These are phyloP conservation scores for Yasuhikotakia modesta DNA, from an alignment of 2,797 vertebrate species.

Conservation along the genomic window DNA sequence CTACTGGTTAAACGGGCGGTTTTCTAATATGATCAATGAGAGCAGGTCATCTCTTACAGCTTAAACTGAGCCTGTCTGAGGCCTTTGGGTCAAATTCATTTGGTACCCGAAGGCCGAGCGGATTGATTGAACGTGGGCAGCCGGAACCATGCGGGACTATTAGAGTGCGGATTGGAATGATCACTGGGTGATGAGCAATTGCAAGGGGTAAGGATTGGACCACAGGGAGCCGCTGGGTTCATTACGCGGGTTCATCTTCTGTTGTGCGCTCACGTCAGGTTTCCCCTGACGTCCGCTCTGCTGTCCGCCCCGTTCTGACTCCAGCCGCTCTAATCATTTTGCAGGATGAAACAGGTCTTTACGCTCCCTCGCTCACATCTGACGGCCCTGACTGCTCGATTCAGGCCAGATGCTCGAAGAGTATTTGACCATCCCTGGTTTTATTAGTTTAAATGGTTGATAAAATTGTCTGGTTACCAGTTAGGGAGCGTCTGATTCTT, in stretches of 20 bases:
- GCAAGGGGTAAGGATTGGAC: constrained; percentile 59
- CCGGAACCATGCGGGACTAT: constrained; percentile 63
- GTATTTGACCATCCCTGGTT: constrained; percentile 5
- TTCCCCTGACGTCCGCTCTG: constrained; percentile 55
- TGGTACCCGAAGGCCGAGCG: constrained; percentile 51
- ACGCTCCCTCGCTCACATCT: constrained; percentile 18
- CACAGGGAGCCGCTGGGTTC: constrained; percentile 63
- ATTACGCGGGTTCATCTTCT: constrained; percentile 68
- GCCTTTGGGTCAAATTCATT: constrained; percentile 61
- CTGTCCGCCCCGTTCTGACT: constrained; percentile 40
- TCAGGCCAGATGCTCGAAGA: constrained; percentile 23
- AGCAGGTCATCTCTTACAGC: constrained; percentile 59
- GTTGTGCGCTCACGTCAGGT: constrained; percentile 53
- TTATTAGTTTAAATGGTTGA: constrained; percentile 40
- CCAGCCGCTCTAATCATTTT: constrained; percentile 58
- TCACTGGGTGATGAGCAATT: constrained; percentile 67
- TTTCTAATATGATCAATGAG: constrained; percentile 42
- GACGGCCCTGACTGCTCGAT: constrained; percentile 28
- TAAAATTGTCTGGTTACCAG: constrained; percentile 24
- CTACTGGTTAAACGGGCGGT: constrained; percentile 28
- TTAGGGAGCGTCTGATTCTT: constrained; percentile 11
- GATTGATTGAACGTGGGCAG: constrained; percentile 43
- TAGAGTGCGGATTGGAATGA: constrained; percentile 62
- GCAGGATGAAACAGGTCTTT: constrained; percentile 17
- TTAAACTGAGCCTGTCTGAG: constrained; percentile 53